Evolutionary conservation across 1,140 invertebrate genomes (phyloP).

Genomic region (Halictus rubicundus): DNA sequence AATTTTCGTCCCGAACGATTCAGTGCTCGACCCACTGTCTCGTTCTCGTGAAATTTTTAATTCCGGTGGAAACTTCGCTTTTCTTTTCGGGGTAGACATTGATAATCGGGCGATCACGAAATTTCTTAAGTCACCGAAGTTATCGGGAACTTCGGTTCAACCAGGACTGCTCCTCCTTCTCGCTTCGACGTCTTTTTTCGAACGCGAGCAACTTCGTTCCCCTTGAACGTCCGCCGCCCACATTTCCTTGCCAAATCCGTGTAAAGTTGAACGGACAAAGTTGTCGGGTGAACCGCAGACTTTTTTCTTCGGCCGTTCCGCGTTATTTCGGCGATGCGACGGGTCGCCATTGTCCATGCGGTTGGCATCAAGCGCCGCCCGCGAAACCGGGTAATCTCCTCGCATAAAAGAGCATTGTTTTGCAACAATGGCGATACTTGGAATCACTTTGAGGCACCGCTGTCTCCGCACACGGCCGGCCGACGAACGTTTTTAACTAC

Average conservation of each 20-base stretch:
- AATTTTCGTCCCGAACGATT: too few species aligned
- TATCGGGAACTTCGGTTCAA: neutral
- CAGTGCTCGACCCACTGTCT: too few species aligned
- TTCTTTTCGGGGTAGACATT: neutral
- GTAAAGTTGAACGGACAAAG: neutral
- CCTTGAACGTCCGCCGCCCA: neutral
- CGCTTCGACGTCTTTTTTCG: neutral
- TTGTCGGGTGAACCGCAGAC: too few species aligned
- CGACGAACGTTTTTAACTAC: too few species aligned
- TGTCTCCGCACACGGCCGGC: too few species aligned
- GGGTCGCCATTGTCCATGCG: neutral
- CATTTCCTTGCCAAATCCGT: neutral
- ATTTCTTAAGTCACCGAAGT: neutral
- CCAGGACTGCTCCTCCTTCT: neutral
- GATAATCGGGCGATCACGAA: neutral
- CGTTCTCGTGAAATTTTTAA: too few species aligned
- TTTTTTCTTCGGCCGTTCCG: neutral
- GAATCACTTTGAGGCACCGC: neutral
- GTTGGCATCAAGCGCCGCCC: too few species aligned
- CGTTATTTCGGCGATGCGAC: neutral
- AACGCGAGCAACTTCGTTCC: neutral
- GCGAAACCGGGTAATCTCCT: neutral
- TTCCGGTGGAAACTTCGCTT: neutral
- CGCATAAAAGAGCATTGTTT: neutral
- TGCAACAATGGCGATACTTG: neutral